phyloP scores from a whole-genome alignment of 2,888 invertebrate genomes.

The Acanthoscelides obtectus region DNA sequence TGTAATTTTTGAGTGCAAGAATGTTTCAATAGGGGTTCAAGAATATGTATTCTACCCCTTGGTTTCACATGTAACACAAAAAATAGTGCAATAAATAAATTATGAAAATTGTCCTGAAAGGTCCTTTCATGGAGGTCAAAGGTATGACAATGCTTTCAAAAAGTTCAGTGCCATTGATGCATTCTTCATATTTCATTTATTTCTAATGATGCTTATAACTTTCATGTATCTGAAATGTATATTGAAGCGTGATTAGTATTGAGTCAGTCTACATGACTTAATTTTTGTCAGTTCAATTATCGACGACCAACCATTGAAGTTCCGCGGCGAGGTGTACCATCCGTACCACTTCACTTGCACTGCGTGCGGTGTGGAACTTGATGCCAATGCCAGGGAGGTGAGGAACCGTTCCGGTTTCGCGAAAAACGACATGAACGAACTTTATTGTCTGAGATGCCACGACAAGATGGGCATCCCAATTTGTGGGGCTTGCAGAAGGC shows the following conservation, averaged over 20 bases:
- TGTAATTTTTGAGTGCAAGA: no score
- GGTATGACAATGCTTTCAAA: no score
- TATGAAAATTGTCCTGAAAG: no score
- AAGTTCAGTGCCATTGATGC: not conserved
- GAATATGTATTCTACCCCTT: no score
- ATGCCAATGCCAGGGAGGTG: constrained; percentile 94
- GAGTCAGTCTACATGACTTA: no score
- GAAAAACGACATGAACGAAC: constrained; percentile 88
- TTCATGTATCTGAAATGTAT: no score
- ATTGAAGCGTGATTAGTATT: no score
- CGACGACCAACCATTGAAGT: constrained; percentile 85
- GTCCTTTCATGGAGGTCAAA: no score
- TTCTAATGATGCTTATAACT: no score
- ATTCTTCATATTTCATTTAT: constrained; percentile 5
- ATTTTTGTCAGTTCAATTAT: constrained; percentile 74
- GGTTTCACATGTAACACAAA: no score
- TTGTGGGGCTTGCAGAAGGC: constrained; percentile 97
- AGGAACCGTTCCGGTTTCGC: constrained; percentile 85
- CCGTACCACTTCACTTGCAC: constrained; percentile 99
- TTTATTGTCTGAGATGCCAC: constrained; percentile 96
- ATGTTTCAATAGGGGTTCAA: no score
- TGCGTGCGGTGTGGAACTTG: constrained; percentile 85
- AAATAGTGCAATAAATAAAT: no score
- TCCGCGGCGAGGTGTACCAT: constrained; percentile 96
- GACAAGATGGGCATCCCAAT: constrained; percentile 99